Conservation (phyloP, 2,888 invertebrate species). For the Lasioglossum oenotherae region DNA sequence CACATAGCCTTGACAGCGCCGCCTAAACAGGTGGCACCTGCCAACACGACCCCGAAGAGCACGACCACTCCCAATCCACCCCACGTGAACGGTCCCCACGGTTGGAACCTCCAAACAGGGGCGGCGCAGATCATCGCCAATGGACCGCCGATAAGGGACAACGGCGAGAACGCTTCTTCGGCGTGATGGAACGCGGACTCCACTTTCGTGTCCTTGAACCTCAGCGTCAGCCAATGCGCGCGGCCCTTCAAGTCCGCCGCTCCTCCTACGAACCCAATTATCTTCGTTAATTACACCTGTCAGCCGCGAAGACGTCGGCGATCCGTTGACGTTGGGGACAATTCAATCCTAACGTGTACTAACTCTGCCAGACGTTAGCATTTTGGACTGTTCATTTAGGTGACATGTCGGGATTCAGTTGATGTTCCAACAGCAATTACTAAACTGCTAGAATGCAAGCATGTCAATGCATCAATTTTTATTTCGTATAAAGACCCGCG, state of each 20-base stretch:
- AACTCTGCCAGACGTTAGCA: neutral
- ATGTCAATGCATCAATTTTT: no score
- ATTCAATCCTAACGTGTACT: neutral
- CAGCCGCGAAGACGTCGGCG: neutral
- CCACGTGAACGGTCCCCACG: conserved; percentile 83
- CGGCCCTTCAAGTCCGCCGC: conserved; percentile 87
- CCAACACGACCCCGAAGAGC: conserved; percentile 80
- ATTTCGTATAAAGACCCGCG: no score
- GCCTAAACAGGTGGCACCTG: conserved; percentile 82
- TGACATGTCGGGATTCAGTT: neutral
- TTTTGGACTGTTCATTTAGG: neutral
- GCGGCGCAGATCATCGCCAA: conserved; percentile 86
- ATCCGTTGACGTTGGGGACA: neutral
- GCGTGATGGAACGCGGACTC: conserved; percentile 89
- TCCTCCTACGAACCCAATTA: conserved; percentile 80
- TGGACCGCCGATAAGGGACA: conserved; percentile 88
- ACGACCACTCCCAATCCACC: conserved; percentile 81
- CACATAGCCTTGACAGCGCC: conserved; percentile 82
- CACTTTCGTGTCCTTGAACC: conserved; percentile 88
- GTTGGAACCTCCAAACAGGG: conserved; percentile 81
- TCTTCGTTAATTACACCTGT: neutral
- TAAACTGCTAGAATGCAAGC: no score
- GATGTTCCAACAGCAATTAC: no score
- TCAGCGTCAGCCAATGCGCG: conserved; percentile 88
- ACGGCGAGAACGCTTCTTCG: conserved; percentile 88